Base-by-base conservation (phyloP, 2,113 vertebrate genomes). In the Campylomormyrus tamandua region DNA sequence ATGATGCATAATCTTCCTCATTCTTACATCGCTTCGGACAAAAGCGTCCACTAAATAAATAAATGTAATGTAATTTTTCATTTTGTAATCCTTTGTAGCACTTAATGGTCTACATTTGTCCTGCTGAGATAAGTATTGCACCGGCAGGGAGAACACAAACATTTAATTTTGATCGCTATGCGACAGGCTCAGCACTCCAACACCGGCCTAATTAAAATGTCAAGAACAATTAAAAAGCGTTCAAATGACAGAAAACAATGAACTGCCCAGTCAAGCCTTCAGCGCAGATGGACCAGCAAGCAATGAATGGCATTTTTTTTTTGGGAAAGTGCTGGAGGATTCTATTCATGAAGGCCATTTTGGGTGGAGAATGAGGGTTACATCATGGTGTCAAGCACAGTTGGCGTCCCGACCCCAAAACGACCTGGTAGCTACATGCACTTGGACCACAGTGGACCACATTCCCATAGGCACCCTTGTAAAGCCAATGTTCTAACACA, bases 201-300 rank as follows among this genome's bases (percentile, higher is more conserved):
- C 17, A 50, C 48, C 56, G 21, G 70, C 49, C 88, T 53, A 89
- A 89, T 53, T 80, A 21, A 88, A 89, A 89, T 89, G 70, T 80
- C 88, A 80, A 56, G 62, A 49, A 66, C n/a, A 50, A 66, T 35
- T 89, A 74, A 39, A 89, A 52, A 74, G 24, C 35, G 21, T 89
- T 74, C 10, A 89, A 45, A 89, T 39, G 27, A 83, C 13, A 7
- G 50, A 56, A 42, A 83, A 83, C n/a, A 77, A 53, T 3, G 13
- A 89, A 56, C 31, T 45, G 49, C 48, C 74, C 88, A 87, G 31
- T 7, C 85, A 52, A 45, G 31, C 88, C 46, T 87, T 52, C 11
- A 15, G 27, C 19, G 2, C 66, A 52, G 1, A n/a, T 31, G 19
- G 53, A 24, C 39, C 62, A 49, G 27, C 21, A n/a, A 42, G 66